phyloP scores from a whole-genome alignment of 2,888 invertebrate species.

The Pterobdella sp. region DNA sequence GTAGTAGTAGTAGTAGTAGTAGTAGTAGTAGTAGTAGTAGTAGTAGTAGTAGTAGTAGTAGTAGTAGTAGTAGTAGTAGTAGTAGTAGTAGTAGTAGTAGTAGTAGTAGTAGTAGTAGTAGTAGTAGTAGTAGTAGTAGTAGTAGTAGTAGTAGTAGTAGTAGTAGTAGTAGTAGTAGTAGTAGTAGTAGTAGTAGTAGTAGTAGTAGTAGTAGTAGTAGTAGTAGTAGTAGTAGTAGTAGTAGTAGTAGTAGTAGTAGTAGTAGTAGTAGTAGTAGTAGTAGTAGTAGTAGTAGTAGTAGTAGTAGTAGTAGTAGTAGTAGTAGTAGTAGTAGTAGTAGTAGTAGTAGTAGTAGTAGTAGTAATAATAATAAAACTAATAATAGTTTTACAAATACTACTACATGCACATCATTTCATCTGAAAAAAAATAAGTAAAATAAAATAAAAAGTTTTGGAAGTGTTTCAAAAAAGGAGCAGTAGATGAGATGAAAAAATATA shows the following conservation, averaged over 20 bases:
- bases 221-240: neutral
- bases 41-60: neutral
- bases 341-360: neutral
- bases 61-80: neutral
- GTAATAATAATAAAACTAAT: neutral
- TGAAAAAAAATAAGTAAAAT: neutral
- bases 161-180: neutral
- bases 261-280: neutral
- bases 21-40: neutral
- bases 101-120: neutral
- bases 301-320: neutral
- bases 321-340: neutral
- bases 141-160: neutral
- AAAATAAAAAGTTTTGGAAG: neutral
- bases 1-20: neutral
- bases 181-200: neutral
- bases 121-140: neutral
- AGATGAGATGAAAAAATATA: too few relatives aligned
- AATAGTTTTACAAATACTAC: neutral
- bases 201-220: neutral
- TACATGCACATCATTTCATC: neutral
- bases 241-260: neutral
- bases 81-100: neutral
- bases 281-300: neutral
- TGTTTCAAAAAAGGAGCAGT: neutral